Evolutionary conservation across 2,797 vertebrate genomes (phyloP), one percentile per base, ranked within the genome.

Genomic region (Oreortyx pictus): DNA sequence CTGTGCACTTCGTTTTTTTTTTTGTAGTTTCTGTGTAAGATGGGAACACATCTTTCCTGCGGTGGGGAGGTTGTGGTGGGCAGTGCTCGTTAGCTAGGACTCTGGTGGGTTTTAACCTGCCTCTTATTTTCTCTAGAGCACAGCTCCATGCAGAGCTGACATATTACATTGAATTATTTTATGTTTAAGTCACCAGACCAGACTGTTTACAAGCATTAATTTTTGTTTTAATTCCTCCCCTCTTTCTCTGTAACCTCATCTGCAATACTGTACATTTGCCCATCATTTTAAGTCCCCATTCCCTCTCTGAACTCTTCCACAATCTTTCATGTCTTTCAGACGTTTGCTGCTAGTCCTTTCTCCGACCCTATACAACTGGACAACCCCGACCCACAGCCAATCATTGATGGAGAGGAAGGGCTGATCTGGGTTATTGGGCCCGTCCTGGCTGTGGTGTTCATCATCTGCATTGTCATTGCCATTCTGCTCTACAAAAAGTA

Each of bases 401-500:
- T 98, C 17, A 93, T 98, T 5, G 99, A 99, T 1, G 98, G 98
- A 0, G 81, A 99, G 97, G 99, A 99, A 41, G 99, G 99, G 14
- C 98, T 99, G 35, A 99, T 99, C 96, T 99, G 99, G 99, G 99
- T 99, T 96, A 98, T 99, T 5, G 99, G 99, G 49, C 99, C 99
- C 0, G 99, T 99, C 31, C 97, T 99, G 67, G 99, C 99, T 0
- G 99, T 99, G 82, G 98, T 99, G 73, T 99, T 99, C 97, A 99
- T 99, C 94, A 99, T 99, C 96, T 99, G 99, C 96, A 99, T 99
- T 7, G 99, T 99, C 76, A 99, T 99, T 5, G 99, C 98, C 89
- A 99, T 99, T 91, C 98, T 99, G 20, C 98, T 99, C 18, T 99
- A 99, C 96, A 99, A 99, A 97, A 99, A 99, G 99, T 99, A 97